These are phyloP conservation scores for Drosophila acutilabella DNA, from an alignment of 2,888 invertebrate species.

Conservation along the genomic window DNA sequence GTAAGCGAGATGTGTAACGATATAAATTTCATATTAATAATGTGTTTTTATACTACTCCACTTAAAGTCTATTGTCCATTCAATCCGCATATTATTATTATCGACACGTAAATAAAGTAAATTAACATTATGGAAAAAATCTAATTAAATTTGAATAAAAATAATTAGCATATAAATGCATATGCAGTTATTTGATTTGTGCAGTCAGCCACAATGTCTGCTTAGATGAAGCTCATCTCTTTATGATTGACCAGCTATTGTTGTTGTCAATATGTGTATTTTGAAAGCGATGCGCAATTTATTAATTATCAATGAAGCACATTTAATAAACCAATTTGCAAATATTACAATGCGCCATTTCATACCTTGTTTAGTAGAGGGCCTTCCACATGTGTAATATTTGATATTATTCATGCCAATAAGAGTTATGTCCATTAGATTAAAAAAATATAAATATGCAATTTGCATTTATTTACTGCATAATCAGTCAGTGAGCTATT, in stretches of 20 bases:
- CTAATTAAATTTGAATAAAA: conserved; percentile 73
- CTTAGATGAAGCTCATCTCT: conserved; percentile 28
- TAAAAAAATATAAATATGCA: conserved; percentile 38
- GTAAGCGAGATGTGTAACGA: neutral
- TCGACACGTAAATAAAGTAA: neutral
- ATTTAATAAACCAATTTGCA: conserved; percentile 72
- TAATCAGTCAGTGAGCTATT: conserved; percentile 46
- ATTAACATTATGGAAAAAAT: conserved; percentile 27
- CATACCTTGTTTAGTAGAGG: conserved; percentile 5
- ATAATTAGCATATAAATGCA: conserved; percentile 72
- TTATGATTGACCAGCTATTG: conserved; percentile 43
- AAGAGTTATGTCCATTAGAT: conserved; percentile 61
- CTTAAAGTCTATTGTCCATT: neutral
- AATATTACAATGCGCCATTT: conserved; percentile 32
- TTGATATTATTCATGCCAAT: conserved; percentile 30
- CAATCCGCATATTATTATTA: conserved; percentile 13
- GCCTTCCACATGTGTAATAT: conserved; percentile 20
- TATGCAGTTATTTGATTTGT: conserved; percentile 70
- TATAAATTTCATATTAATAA: neutral
- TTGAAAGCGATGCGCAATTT: conserved; percentile 68
- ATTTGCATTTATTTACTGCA: conserved; percentile 68
- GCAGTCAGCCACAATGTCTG: conserved; percentile 49
- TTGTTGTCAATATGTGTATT: conserved; percentile 18
- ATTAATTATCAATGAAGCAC: conserved; percentile 74
- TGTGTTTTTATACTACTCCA: neutral